A percentile compares a stretch with the other conserved stretches of the same genome.
Evolutionary conservation across 2,797 vertebrate species (phyloP).

Genomic region (Crenichthys baileyi): DNA sequence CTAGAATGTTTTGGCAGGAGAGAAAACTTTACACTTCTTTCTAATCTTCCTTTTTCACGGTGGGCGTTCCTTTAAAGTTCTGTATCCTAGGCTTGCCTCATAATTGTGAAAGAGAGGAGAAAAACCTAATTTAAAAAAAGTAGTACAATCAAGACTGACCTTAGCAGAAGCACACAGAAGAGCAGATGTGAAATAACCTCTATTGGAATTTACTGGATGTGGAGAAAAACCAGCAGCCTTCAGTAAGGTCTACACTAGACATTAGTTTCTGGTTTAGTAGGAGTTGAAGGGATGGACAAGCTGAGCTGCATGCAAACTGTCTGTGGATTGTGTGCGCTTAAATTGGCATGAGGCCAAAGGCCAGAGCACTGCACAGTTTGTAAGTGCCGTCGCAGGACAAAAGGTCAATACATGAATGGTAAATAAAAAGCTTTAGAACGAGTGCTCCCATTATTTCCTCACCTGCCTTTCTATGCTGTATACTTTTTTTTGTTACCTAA

Average conservation of each 20-base stretch:
- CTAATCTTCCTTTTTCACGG: conserved; percentile 50
- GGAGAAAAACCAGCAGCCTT: not conserved
- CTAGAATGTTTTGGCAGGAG: conserved; percentile 24
- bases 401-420: conserved; percentile 12
- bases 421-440: conserved; percentile 24
- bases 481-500: not conserved
- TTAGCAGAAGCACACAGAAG: conserved; percentile 13
- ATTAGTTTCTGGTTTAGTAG: conserved; percentile 12
- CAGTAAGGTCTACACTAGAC: not conserved
- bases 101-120: conserved; percentile 21
- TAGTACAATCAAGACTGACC: conserved; percentile 47
- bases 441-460: conserved; percentile 27
- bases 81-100: conserved; percentile 22
- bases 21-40: conserved; percentile 24
- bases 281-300: conserved; percentile 3
- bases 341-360: conserved; percentile 25
- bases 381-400: conserved; percentile 17
- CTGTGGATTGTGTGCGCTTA: conserved; percentile 6
- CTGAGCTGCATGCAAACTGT: conserved; percentile 21
- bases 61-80: conserved; percentile 49
- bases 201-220: conserved; percentile 15
- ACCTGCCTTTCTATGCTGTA: not conserved
- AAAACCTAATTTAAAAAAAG: conserved; percentile 46
- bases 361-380: not conserved
- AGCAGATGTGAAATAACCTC: conserved; percentile 11